phyloP scores from a whole-genome alignment of 2,888 invertebrate genomes.

The Orthosia incerta region DNA sequence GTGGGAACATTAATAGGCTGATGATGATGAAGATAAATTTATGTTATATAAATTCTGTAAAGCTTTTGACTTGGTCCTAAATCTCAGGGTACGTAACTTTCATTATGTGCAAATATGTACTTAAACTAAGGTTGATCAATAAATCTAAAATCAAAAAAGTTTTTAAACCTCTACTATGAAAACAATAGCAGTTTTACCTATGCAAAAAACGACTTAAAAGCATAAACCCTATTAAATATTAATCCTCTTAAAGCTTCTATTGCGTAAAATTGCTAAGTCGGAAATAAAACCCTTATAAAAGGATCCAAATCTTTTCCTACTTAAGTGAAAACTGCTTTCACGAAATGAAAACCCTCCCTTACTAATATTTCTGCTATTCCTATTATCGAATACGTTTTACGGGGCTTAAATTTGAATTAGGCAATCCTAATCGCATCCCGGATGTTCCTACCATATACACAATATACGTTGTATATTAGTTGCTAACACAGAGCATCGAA shows the following conservation, averaged over 20 bases:
- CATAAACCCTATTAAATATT: neutral
- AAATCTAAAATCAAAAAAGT: too few relatives aligned
- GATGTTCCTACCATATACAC: neutral
- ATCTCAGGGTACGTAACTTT: too few relatives aligned
- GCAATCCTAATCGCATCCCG: conserved; percentile 11
- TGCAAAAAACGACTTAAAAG: neutral
- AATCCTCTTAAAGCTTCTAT: neutral
- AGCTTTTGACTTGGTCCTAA: too few relatives aligned
- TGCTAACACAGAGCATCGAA: neutral
- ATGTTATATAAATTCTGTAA: too few relatives aligned
- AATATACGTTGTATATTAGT: neutral
- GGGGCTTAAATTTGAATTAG: conserved; percentile 43
- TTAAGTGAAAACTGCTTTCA: conserved; percentile 24
- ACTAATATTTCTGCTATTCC: conserved; percentile 1
- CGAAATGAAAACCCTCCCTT: conserved; percentile 17
- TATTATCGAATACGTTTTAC: conserved; percentile 39
- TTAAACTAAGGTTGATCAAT: too few relatives aligned
- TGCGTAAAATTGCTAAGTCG: neutral
- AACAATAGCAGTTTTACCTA: neutral
- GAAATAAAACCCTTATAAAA: conserved; percentile 15
- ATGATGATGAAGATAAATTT: too few relatives aligned
- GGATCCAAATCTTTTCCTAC: neutral
- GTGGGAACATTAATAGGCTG: too few relatives aligned
- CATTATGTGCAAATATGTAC: too few relatives aligned
- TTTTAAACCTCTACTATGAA: neutral